phyloP scores from a whole-genome alignment of 1,140 invertebrate species.

The Riptortus pedestris region DNA sequence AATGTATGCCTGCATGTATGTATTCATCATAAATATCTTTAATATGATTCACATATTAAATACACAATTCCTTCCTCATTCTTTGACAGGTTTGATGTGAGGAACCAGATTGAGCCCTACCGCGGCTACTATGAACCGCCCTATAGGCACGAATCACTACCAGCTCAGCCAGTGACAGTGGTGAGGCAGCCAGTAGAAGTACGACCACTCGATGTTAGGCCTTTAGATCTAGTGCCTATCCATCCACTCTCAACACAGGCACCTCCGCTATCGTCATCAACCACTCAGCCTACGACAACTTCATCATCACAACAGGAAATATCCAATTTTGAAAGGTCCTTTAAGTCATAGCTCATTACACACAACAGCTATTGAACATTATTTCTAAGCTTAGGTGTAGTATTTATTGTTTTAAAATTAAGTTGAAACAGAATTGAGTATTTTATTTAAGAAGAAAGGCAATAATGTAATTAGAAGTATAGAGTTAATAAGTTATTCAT shows the following conservation, averaged over 20 bases:
- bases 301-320: constrained; percentile 1
- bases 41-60: too few species aligned
- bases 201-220: background rate
- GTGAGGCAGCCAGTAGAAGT: background rate
- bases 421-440: too few species aligned
- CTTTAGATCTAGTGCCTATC: background rate
- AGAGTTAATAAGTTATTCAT: too few species aligned
- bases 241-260: background rate
- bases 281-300: background rate
- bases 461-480: too few species aligned
- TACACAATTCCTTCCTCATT: too few species aligned
- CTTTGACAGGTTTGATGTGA: too few species aligned
- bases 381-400: too few species aligned
- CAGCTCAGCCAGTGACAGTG: background rate
- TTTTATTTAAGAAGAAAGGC: too few species aligned
- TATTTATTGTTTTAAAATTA: too few species aligned
- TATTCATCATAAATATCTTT: too few species aligned
- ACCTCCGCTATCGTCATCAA: background rate
- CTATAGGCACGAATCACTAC: background rate
- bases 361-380: too few species aligned
- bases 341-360: constrained; percentile 13
- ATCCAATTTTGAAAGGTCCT: constrained; percentile 20
- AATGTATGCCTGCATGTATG: too few species aligned
- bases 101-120: background rate
- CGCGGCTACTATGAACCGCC: background rate